Percentiles rank a stretch among this genome's conserved stretches.
Conservation (phyloP, 2,888 invertebrate species). For the Macrophya alboannulata region DNA sequence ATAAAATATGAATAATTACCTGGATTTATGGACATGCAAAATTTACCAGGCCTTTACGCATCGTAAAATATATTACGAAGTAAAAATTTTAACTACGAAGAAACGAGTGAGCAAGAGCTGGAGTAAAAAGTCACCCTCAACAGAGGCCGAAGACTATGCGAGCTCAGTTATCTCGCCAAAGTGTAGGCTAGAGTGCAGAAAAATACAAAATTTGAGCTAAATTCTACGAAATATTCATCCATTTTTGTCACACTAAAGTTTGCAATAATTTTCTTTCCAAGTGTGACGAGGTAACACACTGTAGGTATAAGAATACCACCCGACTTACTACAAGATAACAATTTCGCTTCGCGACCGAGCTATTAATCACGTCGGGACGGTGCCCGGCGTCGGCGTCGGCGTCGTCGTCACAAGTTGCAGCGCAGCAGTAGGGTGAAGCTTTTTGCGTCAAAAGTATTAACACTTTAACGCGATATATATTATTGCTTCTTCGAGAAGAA, state of each 20-base stretch:
- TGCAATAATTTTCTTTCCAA: neutral
- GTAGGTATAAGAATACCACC: constrained; percentile 14
- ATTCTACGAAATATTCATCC: neutral
- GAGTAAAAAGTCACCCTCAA: neutral
- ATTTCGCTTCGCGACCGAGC: constrained; percentile 45
- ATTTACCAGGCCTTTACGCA: constrained; percentile 65
- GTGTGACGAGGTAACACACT: neutral
- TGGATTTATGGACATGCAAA: constrained; percentile 70
- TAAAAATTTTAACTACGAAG: constrained; percentile 58
- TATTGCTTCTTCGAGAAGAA: constrained; percentile 49
- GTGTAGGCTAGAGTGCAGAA: neutral
- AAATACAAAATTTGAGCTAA: neutral
- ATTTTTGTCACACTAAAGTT: neutral
- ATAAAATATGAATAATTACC: constrained; percentile 76
- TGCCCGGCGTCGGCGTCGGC: constrained; percentile 35
- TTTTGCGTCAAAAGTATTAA: constrained; percentile 57
- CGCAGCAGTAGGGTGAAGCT: constrained; percentile 27
- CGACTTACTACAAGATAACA: constrained; percentile 54
- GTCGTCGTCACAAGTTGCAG: constrained; percentile 48
- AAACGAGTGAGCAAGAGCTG: neutral
- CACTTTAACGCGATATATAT: constrained; percentile 57
- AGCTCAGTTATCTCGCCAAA: neutral
- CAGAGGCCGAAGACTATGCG: neutral
- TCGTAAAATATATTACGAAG: constrained; percentile 66
- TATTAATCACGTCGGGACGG: constrained; percentile 54